A percentile compares a stretch with the other conserved stretches of the same genome.
These are phyloP conservation scores for Alosa sapidissima DNA, from an alignment of 2,797 vertebrate species.

Conservation along the genomic window DNA sequence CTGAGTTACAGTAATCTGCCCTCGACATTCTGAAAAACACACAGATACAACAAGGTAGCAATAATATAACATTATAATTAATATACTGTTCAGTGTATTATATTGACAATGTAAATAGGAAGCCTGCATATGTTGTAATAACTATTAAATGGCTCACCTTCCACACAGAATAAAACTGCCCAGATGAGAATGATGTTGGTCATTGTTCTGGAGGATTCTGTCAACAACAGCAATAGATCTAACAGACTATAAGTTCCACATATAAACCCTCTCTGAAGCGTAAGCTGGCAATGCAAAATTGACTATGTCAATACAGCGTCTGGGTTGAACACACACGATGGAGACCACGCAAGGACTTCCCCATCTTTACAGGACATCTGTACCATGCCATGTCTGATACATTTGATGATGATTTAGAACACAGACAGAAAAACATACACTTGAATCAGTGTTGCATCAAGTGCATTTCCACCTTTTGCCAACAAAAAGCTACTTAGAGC, in stretches of 20 bases:
- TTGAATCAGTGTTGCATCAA: no score
- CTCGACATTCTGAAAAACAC: neutral
- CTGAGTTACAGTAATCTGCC: slow-evolving; percentile 2
- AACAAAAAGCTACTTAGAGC: no score
- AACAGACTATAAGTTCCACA: neutral
- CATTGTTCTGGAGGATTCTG: neutral
- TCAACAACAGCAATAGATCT: neutral
- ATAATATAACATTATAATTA: neutral
- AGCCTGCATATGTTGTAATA: neutral
- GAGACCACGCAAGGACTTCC: no score
- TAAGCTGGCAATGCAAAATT: no score
- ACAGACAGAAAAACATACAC: neutral
- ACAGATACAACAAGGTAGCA: neutral
- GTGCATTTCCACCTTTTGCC: no score
- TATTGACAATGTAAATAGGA: neutral
- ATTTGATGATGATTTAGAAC: neutral
- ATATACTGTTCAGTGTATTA: neutral
- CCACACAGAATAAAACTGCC: neutral
- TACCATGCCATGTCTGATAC: no score
- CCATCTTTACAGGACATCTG: no score
- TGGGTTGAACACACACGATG: no score
- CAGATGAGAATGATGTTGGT: neutral
- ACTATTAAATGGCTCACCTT: neutral
- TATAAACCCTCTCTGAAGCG: neutral
- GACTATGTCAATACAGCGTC: no score